A percentile compares a stretch with the other conserved stretches of the same genome.
These are phyloP conservation scores for Microchirus variegatus DNA, from an alignment of 2,797 vertebrate species.

Conservation along the genomic window DNA sequence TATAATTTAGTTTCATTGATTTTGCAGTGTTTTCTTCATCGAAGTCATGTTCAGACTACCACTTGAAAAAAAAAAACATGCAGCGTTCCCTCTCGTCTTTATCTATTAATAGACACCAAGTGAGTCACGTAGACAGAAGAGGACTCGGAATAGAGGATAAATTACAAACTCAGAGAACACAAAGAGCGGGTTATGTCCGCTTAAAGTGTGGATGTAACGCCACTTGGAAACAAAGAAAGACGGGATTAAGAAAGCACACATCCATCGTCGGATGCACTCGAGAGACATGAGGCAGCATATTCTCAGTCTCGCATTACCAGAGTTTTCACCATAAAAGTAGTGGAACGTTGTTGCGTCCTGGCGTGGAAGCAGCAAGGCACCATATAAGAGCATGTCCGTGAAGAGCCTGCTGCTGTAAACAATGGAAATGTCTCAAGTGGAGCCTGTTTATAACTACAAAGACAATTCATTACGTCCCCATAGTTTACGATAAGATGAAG, in stretches of 20 bases:
- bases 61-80: not conserved
- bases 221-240: not conserved
- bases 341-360: constrained; percentile 31
- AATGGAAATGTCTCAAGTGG: constrained; percentile 20
- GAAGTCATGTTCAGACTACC: too few relatives aligned
- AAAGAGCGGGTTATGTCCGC: not conserved
- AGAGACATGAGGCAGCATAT: constrained; percentile 9
- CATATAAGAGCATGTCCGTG: constrained; percentile 58
- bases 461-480: constrained; percentile 8
- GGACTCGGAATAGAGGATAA: constrained; percentile 12
- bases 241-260: not conserved
- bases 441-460: constrained; percentile 45
- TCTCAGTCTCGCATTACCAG: constrained; percentile 25
- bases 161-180: not conserved
- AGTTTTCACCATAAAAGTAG: constrained; percentile 58
- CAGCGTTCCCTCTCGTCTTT: not conserved
- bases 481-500: not conserved
- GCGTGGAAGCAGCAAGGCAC: constrained; percentile 12
- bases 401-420: constrained; percentile 34
- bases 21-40: not conserved
- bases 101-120: constrained; percentile 10
- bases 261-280: not conserved
- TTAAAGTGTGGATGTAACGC: not conserved
- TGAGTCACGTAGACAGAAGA: constrained; percentile 4
- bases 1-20: not conserved